These are phyloP conservation scores for Lobophora halterata DNA, from an alignment of 2,888 invertebrate species.

Conservation along the genomic window DNA sequence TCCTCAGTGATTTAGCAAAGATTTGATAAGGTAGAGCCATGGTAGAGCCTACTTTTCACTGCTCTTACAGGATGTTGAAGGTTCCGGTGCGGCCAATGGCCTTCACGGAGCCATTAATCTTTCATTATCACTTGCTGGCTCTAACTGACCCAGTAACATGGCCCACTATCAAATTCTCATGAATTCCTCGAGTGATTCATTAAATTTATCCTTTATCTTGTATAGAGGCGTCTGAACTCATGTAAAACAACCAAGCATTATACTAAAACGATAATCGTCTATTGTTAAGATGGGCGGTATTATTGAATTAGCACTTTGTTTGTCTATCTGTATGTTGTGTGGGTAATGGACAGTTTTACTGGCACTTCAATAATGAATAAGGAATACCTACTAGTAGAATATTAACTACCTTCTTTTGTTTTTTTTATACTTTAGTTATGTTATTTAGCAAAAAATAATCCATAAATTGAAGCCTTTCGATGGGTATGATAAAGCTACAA, in stretches of 20 bases:
- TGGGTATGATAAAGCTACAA: no score
- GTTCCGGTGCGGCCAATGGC: constrained; percentile 6
- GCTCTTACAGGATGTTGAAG: constrained; percentile 2
- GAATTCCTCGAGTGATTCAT: constrained; percentile 53
- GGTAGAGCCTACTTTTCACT: not conserved
- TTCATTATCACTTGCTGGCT: constrained; percentile 19
- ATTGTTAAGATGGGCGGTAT: constrained; percentile 25
- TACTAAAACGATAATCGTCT: constrained; percentile 24
- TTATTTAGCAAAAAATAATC: no score
- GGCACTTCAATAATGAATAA: not conserved
- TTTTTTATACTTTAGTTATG: no score
- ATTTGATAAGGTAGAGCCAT: no score
- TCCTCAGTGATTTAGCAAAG: no score
- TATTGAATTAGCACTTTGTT: constrained; percentile 30
- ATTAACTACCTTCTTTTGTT: not conserved
- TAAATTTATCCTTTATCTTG: constrained; percentile 29
- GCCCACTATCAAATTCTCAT: constrained; percentile 47
- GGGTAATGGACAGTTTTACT: constrained; percentile 11
- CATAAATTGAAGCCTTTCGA: no score
- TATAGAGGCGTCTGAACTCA: constrained; percentile 2
- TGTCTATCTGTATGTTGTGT: constrained; percentile 13
- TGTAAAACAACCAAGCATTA: constrained; percentile 22
- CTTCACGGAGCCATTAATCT: constrained; percentile 20
- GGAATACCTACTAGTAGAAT: not conserved
- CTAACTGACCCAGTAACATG: constrained; percentile 36